These are phyloP conservation scores for Geopemphigus sp. DNA, from an alignment of 1,140 invertebrate species.

Conservation along the genomic window DNA sequence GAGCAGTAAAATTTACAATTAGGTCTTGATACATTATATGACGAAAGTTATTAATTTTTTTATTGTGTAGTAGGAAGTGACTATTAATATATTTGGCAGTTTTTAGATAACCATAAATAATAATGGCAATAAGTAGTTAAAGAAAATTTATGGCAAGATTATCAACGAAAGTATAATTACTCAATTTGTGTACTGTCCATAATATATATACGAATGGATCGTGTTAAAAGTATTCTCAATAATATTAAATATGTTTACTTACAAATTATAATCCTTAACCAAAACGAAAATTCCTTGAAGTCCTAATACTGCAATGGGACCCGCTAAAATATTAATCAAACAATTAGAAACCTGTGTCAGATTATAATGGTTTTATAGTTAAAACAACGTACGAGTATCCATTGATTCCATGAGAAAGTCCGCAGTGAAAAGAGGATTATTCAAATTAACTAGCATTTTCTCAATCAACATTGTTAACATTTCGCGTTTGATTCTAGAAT, in stretches of 20 bases:
- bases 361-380: conserved; percentile 32
- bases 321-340: conserved; percentile 62
- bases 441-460: conserved; percentile 57
- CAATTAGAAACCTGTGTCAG: background rate
- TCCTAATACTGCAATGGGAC: conserved; percentile 81
- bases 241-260: conserved; percentile 28
- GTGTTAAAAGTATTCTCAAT: background rate
- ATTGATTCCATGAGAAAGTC: conserved; percentile 90
- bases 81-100: background rate
- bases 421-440: conserved; percentile 79
- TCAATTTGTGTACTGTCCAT: too few relatives aligned
- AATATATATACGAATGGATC: too few relatives aligned
- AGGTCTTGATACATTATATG: background rate
- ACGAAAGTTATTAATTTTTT: background rate
- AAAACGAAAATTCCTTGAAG: conserved; percentile 59
- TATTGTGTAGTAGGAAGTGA: background rate
- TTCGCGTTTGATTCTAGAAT: conserved; percentile 23
- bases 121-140: background rate
- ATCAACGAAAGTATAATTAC: too few relatives aligned
- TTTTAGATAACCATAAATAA: background rate
- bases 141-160: too few relatives aligned
- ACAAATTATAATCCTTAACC: conserved; percentile 51
- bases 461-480: conserved; percentile 47
- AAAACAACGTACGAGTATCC: conserved; percentile 65
- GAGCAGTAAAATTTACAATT: too few relatives aligned